Base-by-base conservation (phyloP, 2,888 invertebrate genomes). In the Xiphydria camelus region DNA sequence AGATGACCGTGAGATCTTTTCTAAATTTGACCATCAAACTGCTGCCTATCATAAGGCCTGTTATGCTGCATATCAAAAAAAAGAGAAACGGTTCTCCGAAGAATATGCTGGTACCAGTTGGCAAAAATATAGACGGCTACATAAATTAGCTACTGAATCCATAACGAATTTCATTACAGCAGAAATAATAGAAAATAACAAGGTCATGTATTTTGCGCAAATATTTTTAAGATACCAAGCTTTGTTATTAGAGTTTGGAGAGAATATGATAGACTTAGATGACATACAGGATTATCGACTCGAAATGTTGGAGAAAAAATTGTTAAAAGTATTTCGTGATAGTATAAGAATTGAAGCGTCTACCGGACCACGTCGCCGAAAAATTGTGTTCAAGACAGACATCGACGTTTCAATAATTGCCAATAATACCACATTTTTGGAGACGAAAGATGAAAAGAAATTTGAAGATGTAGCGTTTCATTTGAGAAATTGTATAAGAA, bases 401-500 rank as follows among this genome's bases (percentile, higher is more conserved):
- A 60, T 63, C 21, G 57, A 57, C 42, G 26, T 57, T 14, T 57
- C 59, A 29, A 39, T 49, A 36, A 54, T 62, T 53, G 58, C 56
- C 38, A 51, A 51, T 46, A 57, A 56, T 36, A 37, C 34, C 5
- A 51, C 43, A 53, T 49, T 50, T 42, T 38, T 62, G 50, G 57
- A 62, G 35, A 29, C 41, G 45, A 26, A 45, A 39, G 19, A 49
- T n/a, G 23, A 45, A 25, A 4, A 59, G 10, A 49, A 53, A 38
- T 53, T 53, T 49, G 52, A 60, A 45, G 41, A 60, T 51, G 62
- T 62, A 18, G 54, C 59, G 46, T 62, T 51, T 47, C 7, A 55
- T 51, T 60, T 63, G 40, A 59, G 62, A 59, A 62, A 33, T 25
- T 61, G 59, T 52, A 61, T 62, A 21, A 62, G 54, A 46, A 57